Evolutionary conservation across 2,797 vertebrate species (phyloP), one percentile per base, ranked within the genome.

Genomic region (Lagocephalus sceleratus): DNA sequence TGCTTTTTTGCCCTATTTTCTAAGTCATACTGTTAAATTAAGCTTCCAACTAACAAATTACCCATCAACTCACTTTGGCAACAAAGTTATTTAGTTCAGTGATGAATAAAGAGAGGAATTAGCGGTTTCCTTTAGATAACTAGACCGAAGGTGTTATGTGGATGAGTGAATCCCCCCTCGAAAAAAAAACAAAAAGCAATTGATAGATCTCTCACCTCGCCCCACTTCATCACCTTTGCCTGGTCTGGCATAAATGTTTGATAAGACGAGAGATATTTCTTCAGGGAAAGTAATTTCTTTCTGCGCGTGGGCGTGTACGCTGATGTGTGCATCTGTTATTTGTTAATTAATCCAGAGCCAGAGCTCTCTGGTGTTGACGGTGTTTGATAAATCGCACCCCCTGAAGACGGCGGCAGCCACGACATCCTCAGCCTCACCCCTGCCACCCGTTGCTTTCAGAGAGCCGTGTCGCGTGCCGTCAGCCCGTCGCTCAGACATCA

Each of bases 241-340:
- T 67, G 57, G 57, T 51, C 47, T 71, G 57, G 58, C 68, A 75
- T 83, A 54, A 71, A 79, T 71, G 47, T 80, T 84, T 79, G 74
- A 89, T 84, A 73, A 82, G 50, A 68, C 71, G 60, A 75, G 66
- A 68, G 73, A 78, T 74, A 63, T 67, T 78, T 63, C 32, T 35
- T 35, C 32, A 0, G 32, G 48, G 66, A 66, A 55, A 57, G 59
- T 73, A 35, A 63, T 80, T 71, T 68, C 22, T 62, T 51, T 51
- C 41, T 53, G 8, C 48, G 47, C 44, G 58, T 42, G 23, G 46
- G 49, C 35, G n/a, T 69, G 42, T 41, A 10, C 54, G 38, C 15
- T 35, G 32, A 51, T 68, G 42, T 67, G 54, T 47, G 52, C 42
- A 51, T 62, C 26, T 68, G 52, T 59, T 65, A 44, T 64, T 60